Percentiles rank a stretch among this genome's conserved stretches.
These are phyloP conservation scores for Catharus bicknelli DNA, from an alignment of 2,113 vertebrate species.

Conservation along the genomic window DNA sequence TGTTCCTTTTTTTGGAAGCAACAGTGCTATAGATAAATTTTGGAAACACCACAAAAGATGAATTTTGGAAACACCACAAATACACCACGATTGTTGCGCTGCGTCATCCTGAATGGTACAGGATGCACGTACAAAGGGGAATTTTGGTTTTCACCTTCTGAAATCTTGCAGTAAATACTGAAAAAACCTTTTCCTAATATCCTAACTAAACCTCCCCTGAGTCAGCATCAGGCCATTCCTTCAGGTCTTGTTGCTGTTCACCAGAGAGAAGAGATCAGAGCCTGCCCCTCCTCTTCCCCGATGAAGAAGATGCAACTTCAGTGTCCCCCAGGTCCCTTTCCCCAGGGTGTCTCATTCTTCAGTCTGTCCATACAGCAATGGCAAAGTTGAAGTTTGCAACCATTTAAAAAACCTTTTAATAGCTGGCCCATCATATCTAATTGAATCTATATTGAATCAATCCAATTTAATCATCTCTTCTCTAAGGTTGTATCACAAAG, in stretches of 20 bases:
- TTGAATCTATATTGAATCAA: not conserved
- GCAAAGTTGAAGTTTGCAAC: not conserved
- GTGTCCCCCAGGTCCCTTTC: not conserved
- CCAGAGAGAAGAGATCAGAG: not conserved
- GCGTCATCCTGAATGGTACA: accelerated
- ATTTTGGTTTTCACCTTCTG: not conserved
- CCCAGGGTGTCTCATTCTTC: not conserved
- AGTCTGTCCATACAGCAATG: not conserved
- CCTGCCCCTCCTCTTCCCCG: not conserved
- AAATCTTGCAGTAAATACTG: not conserved
- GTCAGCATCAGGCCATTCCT: not conserved
- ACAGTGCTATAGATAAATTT: not conserved
- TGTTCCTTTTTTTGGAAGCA: not conserved
- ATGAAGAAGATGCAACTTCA: not conserved
- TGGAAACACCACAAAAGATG: not conserved
- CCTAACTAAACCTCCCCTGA: not conserved
- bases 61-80: too few species aligned
- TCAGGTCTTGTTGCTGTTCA: not conserved
- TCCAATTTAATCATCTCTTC: not conserved
- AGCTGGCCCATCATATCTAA: not conserved
- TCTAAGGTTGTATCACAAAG: not conserved
- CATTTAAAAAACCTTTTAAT: not conserved
- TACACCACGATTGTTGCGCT: accelerated
- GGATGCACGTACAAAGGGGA: not conserved
- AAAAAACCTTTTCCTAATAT: not conserved